Evolutionary conservation across 2,888 invertebrate genomes (phyloP).

Genomic region (Drosophila demipolita): DNA sequence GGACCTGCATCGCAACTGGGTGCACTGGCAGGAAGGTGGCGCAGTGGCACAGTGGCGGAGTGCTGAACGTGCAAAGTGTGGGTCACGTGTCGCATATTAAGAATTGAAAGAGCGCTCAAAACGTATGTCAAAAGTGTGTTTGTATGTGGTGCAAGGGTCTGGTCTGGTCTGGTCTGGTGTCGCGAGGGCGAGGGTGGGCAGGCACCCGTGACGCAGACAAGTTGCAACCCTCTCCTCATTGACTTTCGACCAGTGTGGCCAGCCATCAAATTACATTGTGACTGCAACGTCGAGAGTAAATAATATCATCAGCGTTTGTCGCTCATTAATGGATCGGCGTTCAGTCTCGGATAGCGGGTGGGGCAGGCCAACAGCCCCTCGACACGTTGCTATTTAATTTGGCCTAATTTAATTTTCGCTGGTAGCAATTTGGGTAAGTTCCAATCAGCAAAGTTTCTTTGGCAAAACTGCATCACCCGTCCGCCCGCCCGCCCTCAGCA

Average conservation of each 20-base stretch:
- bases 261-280: constrained; percentile 61
- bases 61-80: constrained; percentile 73
- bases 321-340: constrained; percentile 67
- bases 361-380: constrained; percentile 1
- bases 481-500: constrained; percentile 9
- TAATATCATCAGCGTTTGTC: constrained; percentile 78
- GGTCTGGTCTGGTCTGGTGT: constrained; percentile 2
- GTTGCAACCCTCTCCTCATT: constrained; percentile 66
- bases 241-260: constrained; percentile 74
- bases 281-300: constrained; percentile 59
- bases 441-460: constrained; percentile 35
- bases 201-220: constrained; percentile 65
- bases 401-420: constrained; percentile 77
- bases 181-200: constrained; percentile 69
- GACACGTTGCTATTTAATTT: constrained; percentile 69
- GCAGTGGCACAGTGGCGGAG: constrained; percentile 12
- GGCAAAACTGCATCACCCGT: constrained; percentile 9
- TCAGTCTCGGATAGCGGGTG: background rate
- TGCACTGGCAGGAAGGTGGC: constrained; percentile 46
- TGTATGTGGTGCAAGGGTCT: constrained; percentile 28
- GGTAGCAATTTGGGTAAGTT: constrained; percentile 56
- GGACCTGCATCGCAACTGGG: constrained; percentile 66
- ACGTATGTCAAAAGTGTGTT: constrained; percentile 77
- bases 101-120: constrained; percentile 72
- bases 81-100: constrained; percentile 79